These are phyloP conservation scores for Tortricodes alternella DNA, from an alignment of 2,888 invertebrate genomes.

Conservation along the genomic window DNA sequence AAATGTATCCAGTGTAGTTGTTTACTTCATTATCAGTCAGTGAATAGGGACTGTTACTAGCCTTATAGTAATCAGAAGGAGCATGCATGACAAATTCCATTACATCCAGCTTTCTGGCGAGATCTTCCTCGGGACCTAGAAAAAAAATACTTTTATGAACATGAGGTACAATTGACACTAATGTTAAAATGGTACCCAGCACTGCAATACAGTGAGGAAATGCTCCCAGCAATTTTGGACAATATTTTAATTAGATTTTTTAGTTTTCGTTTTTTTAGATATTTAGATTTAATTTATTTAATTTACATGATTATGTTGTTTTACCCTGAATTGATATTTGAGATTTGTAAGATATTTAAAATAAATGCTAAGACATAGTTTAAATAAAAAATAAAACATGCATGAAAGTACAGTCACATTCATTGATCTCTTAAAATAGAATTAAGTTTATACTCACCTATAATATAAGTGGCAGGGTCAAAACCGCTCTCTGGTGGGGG, in stretches of 20 bases:
- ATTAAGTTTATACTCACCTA: conserved; percentile 82
- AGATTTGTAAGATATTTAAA: too few species aligned
- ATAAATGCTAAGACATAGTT: too few species aligned
- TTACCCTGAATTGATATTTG: too few species aligned
- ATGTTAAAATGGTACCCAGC: too few species aligned
- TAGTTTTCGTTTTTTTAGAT: too few species aligned
- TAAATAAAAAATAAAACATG: too few species aligned
- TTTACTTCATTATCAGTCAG: conserved; percentile 72
- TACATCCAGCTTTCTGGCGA: conserved; percentile 91
- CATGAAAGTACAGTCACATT: neutral
- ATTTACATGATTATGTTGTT: too few species aligned
- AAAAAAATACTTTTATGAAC: conserved; percentile 33
- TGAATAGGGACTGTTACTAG: conserved; percentile 90
- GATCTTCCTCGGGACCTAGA: conserved; percentile 94
- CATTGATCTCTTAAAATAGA: neutral
- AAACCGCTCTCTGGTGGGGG: conserved; percentile 90
- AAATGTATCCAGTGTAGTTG: conserved; percentile 83
- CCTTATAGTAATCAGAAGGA: conserved; percentile 94
- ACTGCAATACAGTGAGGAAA: too few species aligned
- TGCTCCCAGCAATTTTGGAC: too few species aligned
- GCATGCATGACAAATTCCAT: conserved; percentile 97
- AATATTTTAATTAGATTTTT: too few species aligned
- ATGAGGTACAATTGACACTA: neutral
- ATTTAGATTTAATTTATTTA: too few species aligned
- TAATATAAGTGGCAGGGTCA: conserved; percentile 93